Evolutionary conservation across 2,888 invertebrate species (phyloP), one percentile per base, ranked within the genome.

Genomic region (Gastracanthus pulcherrimus): DNA sequence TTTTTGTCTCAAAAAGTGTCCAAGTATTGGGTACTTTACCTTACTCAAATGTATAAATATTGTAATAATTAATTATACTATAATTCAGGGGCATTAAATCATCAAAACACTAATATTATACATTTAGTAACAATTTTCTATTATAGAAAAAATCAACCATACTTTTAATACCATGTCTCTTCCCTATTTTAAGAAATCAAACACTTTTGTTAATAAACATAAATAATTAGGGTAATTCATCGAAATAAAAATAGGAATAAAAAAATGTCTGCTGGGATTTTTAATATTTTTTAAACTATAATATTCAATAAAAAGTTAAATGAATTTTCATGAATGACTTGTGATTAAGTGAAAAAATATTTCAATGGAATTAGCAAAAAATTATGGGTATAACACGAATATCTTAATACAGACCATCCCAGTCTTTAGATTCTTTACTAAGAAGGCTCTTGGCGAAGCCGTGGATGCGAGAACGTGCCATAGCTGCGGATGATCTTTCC

Each of bases 391-490:
- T 77, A 76, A 58, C 82, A 86, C 84, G 84, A 69, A 72, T 76
- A 82, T 72, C 60, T 51, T 80, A 60, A 90, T 90, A 91, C 90
- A 92, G 92, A 90, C 91, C 91, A 87, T 91, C 90, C 90, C 90
- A 91, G 89, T 90, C 90, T 88, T 90, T 88, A 81, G 90, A 87
- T 86, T 91, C 90, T 88, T 89, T 91, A 90, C 90, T 90, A 86
- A 91, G 93, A 83, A 94, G 93, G 89, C 93, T 93, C 90, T 93
- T 94, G 91, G 93, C 93, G 93, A 94, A 94, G 90, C 93, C 93
- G 92, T 94, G 94, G 92, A 95, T 94, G 92, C 94, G 94, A 92
- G 92, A 90, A 88, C 94, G 92, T 87, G 95, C 95, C 78, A 94
- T 93, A 86, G 93, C 93, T 87, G 95, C 94, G 92, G 94, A 94